phyloP scores from a whole-genome alignment of 2,797 vertebrate genomes.

The Erithacus rubecula region DNA sequence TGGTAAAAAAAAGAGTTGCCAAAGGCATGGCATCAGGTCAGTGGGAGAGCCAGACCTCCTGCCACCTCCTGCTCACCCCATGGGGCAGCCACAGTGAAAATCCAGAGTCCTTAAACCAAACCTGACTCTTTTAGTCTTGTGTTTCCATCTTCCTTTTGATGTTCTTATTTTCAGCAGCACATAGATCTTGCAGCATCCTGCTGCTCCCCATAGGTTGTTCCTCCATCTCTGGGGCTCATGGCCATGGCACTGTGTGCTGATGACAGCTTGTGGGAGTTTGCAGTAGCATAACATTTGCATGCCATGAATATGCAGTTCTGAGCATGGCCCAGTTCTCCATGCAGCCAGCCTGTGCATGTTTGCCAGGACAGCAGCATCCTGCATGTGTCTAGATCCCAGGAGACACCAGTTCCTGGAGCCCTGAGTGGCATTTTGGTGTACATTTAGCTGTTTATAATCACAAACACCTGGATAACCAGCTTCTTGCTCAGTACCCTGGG shows the following conservation, averaged over 20 bases:
- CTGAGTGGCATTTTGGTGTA: not conserved
- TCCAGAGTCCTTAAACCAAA: not conserved
- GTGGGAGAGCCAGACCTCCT: not conserved
- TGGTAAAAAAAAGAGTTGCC: not conserved
- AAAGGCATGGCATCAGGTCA: constrained; percentile 11
- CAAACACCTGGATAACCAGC: not conserved
- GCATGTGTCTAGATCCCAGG: not conserved
- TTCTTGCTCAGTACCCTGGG: not conserved
- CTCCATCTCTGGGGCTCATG: constrained; percentile 23
- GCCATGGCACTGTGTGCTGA: not conserved
- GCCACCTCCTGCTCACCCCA: fast-evolving
- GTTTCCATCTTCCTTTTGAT: constrained; percentile 25
- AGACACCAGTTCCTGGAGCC: not conserved
- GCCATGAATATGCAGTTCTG: constrained; percentile 51
- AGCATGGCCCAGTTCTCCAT: constrained; percentile 33
- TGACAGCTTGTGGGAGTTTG: constrained; percentile 42
- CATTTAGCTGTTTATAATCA: not conserved
- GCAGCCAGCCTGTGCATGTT: not conserved
- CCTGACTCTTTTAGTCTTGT: not conserved
- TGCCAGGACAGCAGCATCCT: constrained; percentile 22
- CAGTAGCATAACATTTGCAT: constrained; percentile 50
- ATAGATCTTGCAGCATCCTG: not conserved
- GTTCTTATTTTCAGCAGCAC: not conserved
- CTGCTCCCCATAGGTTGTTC: constrained; percentile 9
- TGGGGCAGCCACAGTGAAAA: not conserved